These are phyloP conservation scores for Charadrius vociferus DNA, from an alignment of 2,113 vertebrate species.

Conservation along the genomic window DNA sequence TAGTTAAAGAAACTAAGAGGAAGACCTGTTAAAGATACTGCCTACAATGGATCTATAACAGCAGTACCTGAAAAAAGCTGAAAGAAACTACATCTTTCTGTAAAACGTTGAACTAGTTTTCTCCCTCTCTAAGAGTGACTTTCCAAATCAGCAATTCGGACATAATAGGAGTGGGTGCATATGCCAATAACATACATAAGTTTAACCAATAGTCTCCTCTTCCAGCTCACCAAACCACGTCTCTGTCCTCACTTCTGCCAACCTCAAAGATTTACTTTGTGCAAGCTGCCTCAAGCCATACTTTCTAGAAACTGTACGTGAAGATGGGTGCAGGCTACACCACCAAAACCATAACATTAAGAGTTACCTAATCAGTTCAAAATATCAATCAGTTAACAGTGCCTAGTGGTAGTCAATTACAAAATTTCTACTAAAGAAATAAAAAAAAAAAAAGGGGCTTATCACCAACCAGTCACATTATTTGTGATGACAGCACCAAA, in stretches of 20 bases:
- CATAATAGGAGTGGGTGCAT: background rate
- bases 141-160: background rate
- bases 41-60: background rate
- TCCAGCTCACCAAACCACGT: background rate
- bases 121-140: background rate
- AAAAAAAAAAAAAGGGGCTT: background rate
- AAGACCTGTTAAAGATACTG: background rate
- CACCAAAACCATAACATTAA: accelerated
- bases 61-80: background rate
- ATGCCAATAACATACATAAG: background rate
- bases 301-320: background rate
- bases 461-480: background rate
- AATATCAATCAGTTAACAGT: background rate
- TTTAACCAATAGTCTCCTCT: background rate
- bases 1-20: background rate
- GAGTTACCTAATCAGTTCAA: background rate
- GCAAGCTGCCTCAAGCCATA: background rate
- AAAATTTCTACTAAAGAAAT: background rate
- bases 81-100: background rate
- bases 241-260: background rate
- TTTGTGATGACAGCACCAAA: background rate
- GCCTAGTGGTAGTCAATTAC: background rate
- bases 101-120: background rate
- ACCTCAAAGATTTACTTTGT: background rate
- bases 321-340: background rate